Percentiles rank a stretch among this genome's conserved stretches.
Evolutionary conservation across 2,797 vertebrate species (phyloP).

Genomic region (Macroramphosus scolopax): DNA sequence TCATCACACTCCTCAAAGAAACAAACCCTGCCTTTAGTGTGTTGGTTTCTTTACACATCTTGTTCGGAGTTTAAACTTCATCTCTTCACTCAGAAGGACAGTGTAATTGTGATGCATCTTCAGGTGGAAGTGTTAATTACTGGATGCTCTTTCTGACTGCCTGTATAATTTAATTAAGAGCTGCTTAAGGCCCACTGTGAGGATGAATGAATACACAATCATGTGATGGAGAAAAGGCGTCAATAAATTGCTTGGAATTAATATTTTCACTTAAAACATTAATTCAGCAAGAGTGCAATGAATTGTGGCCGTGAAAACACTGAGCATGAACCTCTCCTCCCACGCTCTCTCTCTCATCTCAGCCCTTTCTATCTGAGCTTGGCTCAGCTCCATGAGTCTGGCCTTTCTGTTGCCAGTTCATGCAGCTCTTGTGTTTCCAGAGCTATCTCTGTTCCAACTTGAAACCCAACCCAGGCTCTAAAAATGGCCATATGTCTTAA

Average conservation of each 20-base stretch:
- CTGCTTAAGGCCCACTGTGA: constrained; percentile 70
- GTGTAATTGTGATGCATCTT: constrained; percentile 72
- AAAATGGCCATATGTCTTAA: constrained; percentile 64
- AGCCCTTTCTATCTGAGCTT: constrained; percentile 41
- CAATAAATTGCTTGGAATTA: constrained; percentile 77
- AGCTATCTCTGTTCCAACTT: constrained; percentile 67
- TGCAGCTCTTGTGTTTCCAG: constrained; percentile 59
- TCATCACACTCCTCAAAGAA: not conserved
- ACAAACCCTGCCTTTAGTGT: not conserved
- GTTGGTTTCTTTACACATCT: constrained; percentile 34
- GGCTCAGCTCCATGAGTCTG: constrained; percentile 53
- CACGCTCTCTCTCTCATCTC: constrained; percentile 41
- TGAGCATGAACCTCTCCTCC: constrained; percentile 42
- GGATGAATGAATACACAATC: constrained; percentile 73
- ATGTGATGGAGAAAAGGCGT: constrained; percentile 62
- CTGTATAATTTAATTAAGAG: constrained; percentile 79
- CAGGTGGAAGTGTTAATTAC: constrained; percentile 77
- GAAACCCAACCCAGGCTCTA: constrained; percentile 69
- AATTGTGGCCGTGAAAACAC: constrained; percentile 53
- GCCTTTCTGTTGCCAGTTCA: constrained; percentile 72
- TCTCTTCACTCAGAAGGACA: constrained; percentile 53
- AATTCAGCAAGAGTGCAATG: constrained; percentile 61
- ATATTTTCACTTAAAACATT: constrained; percentile 76
- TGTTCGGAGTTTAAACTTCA: constrained; percentile 59
- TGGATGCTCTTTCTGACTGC: constrained; percentile 71